Percentiles rank a stretch among this genome's conserved stretches.
Evolutionary conservation across 2,888 invertebrate genomes (phyloP).

Genomic region (Stegophylla sp.): DNA sequence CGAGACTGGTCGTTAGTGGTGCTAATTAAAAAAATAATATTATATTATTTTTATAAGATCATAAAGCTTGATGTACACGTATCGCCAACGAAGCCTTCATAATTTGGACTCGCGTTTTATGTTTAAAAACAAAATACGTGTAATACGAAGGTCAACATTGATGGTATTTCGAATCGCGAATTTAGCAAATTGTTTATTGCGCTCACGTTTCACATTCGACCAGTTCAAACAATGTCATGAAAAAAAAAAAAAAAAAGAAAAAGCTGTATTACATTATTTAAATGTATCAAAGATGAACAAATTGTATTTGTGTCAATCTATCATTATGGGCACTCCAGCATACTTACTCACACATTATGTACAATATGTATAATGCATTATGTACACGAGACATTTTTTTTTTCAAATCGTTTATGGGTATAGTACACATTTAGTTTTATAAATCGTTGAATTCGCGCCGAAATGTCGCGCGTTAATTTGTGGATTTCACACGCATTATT

Average conservation of each 20-base stretch:
- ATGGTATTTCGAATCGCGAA: conserved; percentile 9
- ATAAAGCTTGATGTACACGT: conserved; percentile 12
- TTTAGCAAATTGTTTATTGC: background rate
- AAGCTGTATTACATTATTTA: background rate
- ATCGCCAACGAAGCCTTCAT: conserved; percentile 17
- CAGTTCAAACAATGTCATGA: background rate
- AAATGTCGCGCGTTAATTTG: background rate
- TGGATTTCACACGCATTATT: background rate
- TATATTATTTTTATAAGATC: conserved; percentile 13
- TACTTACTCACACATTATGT: too few species aligned
- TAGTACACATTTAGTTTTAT: conserved; percentile 11
- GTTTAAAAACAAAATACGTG: background rate
- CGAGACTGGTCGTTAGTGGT: background rate
- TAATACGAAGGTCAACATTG: conserved; percentile 4
- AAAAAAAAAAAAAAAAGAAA: too few species aligned
- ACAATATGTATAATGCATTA: too few species aligned
- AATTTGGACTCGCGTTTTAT: background rate
- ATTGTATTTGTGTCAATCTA: background rate
- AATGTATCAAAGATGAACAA: background rate
- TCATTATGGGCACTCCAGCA: background rate
- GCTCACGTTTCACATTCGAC: background rate
- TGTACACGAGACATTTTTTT: background rate
- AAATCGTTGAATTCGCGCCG: background rate
- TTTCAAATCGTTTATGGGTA: too few species aligned
- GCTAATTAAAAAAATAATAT: conserved; percentile 19